Percentiles rank a stretch among this genome's conserved stretches.
phyloP scores from a whole-genome alignment of 53 echinoderm and acorn worm species.

The Patiria pectinifera region DNA sequence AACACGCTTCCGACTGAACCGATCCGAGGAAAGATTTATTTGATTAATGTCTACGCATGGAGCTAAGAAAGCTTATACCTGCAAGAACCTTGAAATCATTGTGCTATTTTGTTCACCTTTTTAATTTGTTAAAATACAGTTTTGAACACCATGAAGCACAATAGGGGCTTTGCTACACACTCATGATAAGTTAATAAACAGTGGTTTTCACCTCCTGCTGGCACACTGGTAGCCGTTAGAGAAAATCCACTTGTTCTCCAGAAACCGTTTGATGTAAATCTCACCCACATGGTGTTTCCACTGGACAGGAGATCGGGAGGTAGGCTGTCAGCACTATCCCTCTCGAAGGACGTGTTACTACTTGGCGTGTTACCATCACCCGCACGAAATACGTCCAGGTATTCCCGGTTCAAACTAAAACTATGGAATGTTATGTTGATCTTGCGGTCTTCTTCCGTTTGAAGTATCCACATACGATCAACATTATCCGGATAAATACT shows the following conservation, averaged over 20 bases:
- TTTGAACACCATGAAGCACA: too few species aligned
- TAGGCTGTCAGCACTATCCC: neutral
- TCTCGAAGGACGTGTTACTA: neutral
- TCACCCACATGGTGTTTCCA: slow-evolving; percentile 7
- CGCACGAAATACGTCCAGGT: neutral
- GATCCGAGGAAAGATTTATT: too few species aligned
- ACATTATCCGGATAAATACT: neutral
- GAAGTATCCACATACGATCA: neutral
- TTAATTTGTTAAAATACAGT: too few species aligned
- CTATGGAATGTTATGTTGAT: neutral
- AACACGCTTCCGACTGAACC: too few species aligned
- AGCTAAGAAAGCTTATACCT: too few species aligned
- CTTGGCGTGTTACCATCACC: neutral
- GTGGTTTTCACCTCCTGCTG: neutral
- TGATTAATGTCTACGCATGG: too few species aligned
- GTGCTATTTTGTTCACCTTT: too few species aligned
- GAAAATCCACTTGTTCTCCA: neutral
- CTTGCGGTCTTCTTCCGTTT: neutral
- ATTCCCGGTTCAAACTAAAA: neutral
- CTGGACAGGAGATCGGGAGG: neutral
- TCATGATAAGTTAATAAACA: too few species aligned
- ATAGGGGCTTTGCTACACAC: too few species aligned
- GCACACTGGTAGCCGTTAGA: neutral
- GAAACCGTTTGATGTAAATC: neutral
- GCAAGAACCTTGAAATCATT: too few species aligned